Base-by-base conservation (phyloP, 2,113 vertebrate genomes). In the Cercocebus atys region DNA sequence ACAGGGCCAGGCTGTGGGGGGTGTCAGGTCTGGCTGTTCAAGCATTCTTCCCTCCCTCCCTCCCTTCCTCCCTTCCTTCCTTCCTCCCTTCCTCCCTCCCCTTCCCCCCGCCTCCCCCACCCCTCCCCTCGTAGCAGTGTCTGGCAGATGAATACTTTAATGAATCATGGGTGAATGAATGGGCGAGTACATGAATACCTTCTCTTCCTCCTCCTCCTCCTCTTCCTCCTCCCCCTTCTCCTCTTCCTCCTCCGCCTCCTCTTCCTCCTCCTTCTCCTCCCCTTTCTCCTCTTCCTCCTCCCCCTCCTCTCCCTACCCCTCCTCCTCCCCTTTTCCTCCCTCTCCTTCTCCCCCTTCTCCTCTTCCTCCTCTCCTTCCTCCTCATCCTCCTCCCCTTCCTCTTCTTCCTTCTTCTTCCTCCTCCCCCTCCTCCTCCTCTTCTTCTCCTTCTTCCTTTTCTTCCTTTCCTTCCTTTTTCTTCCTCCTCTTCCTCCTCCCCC, bases 271-370 rank as follows among this genome's bases (percentile, higher is more conserved):
- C 4, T 27, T 3, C 3, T 27, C 3, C 13, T 0, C 13, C 13
- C 3, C 50, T 0, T 3, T 2, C 50, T 50, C 13, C 3, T 50
- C 13, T 0, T 14, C 13, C 13, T 50, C 1, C 47, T 0, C 2
- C 12, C 13, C 12, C 47, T 50, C 12, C 12, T 47, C 47, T 12
- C 2, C 47, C 47, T 40, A 5, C 40, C 40, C 40, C 40, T 40
- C 43, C 43, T 43, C 43, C 43, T 43, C 43, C 43, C 43, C 43
- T 43, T 43, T 47, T 47, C 47, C 2, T 47, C 3, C 47, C 12
- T 47, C 11, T 13, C 47, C 47, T 47, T 12, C 12, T 47, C 11
- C 47, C 11, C 47, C 11, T 47, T 50, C 47, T 50, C 13, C 14
- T 52, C 4, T 3, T 17, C 16, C 50, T 52, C 50, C 14, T 17